Base-by-base conservation (phyloP, 2,797 vertebrate genomes). In the Ciconia nigra region DNA sequence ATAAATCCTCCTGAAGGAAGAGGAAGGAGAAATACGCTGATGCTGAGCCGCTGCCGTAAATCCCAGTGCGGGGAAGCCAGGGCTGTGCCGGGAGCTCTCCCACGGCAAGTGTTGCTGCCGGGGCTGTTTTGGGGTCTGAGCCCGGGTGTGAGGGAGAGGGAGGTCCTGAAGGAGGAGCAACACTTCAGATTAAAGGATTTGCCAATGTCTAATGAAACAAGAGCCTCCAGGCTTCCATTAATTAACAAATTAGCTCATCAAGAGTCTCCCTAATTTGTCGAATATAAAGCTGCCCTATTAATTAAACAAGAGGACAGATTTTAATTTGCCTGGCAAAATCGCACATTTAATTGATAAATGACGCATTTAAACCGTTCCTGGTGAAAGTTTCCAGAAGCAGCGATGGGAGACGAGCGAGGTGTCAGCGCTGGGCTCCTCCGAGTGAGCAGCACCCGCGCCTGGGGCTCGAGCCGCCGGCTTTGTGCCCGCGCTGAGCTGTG, bases 161-260 rank as follows among this genome's bases (percentile, higher is more conserved):
- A 35, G 35, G 20, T 66, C 44, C 47, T 73, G 52, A 25, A 91
- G 82, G 67, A 91, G 54, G 22, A 94, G 47, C 49, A 46, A 4
- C 1, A 0, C 71, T 57, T 76, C 63, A 41, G 26, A 65, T 92
- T 79, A 51, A 78, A 70, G 74, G 79, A 77, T 96, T 78, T 93
- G 57, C 87, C 78, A 87, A 80, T 6, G 1, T 35, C 91, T 73
- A 57, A 90, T 59, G 81, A 83, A 87, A 82, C 72, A 84, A 90
- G 92, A 95, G 72, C 95, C 95, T 82, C 41, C 25, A 82, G 92
- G 83, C 81, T 82, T 52, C 79, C 69, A 41, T 83, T 96, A 95
- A 97, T 95, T 95, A 97, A 92, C 84, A 93, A 83, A 96, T 97
- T 87, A 96, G 51, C 86, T 97, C 95, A 80, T 94, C 80, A 25